Evolutionary conservation across 2,797 vertebrate species (phyloP), one percentile per base, ranked within the genome.

Genomic region (Galagoides demidoff): DNA sequence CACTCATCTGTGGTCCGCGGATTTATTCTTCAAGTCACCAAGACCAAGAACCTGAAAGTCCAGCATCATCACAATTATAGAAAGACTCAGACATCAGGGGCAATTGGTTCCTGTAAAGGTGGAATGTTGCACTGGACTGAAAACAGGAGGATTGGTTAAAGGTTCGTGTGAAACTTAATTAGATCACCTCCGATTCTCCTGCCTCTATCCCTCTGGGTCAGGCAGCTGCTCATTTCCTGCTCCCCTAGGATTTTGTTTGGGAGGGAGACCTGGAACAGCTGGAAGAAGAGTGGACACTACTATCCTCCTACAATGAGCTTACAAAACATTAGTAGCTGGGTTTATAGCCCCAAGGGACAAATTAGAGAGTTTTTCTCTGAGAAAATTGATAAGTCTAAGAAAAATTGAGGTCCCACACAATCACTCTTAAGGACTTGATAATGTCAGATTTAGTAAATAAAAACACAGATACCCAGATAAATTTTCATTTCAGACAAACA

Each of bases 341-440:
- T 1, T 82, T 71, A 61, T 13, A 82, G 55, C 16, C 20, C 37
- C 19, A 81, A 37, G 39, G 31, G 39, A 23, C 25, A 90, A 94
- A 73, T n/a, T 43, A 22, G 55, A 92, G 63, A 23, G 25, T n/a
- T 95, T 88, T 90, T 93, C 55, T 94, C 61, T 92, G 82, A 85
- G 74, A 95, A 94, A 90, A 92, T 5, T 52, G 14, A 82, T 12
- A 88, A 20, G 3, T n/a, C 64, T 61, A 16, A 76, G 70, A 81
- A 95, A 95, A 92, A 92, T 0, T 74, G 31, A 27, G 20, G 8
- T 68, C 20, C n/a, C 25, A 76, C 68, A 70, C 52, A 76, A 43
- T 63, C 63, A 77, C 55, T 34, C 14, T 25, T 71, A 84, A 57
- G 66, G 27, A 77, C 63, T 66, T 20, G 85, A 19, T 78, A 39